Base-by-base conservation (phyloP, 2,113 vertebrate genomes). In the Sula dactylatra region DNA sequence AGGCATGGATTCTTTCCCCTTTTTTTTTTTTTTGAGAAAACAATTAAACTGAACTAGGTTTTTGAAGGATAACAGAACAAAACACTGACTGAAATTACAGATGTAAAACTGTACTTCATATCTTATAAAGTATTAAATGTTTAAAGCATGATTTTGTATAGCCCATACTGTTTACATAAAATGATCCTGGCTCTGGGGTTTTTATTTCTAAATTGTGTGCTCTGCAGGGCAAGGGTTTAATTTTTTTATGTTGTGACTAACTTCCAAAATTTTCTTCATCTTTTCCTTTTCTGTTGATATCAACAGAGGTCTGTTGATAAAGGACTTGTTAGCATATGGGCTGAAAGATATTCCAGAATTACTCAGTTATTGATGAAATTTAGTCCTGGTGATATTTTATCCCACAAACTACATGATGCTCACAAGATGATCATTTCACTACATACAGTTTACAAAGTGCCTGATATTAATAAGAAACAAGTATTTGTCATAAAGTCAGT, bases 181-280 rank as follows among this genome's bases (percentile, higher is more conserved):
- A 91, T 91, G 44, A 45, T 45, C 7, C 66, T 62, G 27, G 18
- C 38, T 45, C 89, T 89, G 85, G 85, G 69, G 96, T 97, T 97
- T 98, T 97, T 94, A 94, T 97, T 97, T 79, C 92, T 87, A 93
- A 97, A 61, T 40, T 72, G 24, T 81, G 42, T 52, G 47, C 58
- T 95, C 40, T 90, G 96, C 77, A 74, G 72, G 42, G 11, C 61
- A 96, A 89, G 54, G 77, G 67, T 71, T 97, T 44, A 24, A 45
- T 91, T 97, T 95, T 90, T 89, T 92, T 96, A 70, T 85, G 54
- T 90, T 97, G 62, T 97, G 79, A 95, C 61, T 97, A 88, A 97
- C 90, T 98, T 96, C 71, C 94, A 81, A 94, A 97, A 65, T 96
- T 96, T 98, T 97, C 10, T 67, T 97, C 45, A 93, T 82, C 49